These are phyloP conservation scores for Lasioglossum pauxillum DNA, from an alignment of 2,888 invertebrate species.

Conservation along the genomic window DNA sequence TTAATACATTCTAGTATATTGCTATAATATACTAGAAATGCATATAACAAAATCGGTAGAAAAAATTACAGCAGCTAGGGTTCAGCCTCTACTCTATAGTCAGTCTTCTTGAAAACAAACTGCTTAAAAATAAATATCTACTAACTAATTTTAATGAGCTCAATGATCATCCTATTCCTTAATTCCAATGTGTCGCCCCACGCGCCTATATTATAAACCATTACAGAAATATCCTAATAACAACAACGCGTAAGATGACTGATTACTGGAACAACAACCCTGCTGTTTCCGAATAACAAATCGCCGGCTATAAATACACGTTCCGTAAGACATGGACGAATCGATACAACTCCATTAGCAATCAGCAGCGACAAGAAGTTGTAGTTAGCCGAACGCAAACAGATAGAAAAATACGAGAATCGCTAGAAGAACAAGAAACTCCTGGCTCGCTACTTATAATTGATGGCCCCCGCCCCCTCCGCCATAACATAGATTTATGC, in stretches of 20 bases:
- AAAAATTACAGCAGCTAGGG: too few relatives aligned
- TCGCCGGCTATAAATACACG: neutral
- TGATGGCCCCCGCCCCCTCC: neutral
- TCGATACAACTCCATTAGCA: neutral
- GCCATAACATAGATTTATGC: constrained; percentile 24
- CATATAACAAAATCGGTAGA: too few relatives aligned
- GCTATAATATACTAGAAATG: too few relatives aligned
- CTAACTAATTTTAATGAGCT: too few relatives aligned
- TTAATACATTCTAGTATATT: too few relatives aligned
- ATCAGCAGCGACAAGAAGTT: neutral
- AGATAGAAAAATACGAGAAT: neutral
- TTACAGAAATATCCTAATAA: neutral
- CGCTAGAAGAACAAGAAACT: neutral
- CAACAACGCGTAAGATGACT: neutral
- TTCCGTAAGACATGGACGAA: neutral
- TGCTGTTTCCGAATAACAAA: neutral
- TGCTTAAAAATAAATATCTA: too few relatives aligned
- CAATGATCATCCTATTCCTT: too few relatives aligned
- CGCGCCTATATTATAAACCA: too few relatives aligned
- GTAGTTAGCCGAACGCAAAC: neutral
- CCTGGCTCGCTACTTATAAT: constrained; percentile 3
- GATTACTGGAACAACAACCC: neutral
- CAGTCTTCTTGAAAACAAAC: neutral
- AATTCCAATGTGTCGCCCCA: neutral
- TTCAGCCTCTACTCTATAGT: neutral